Base-by-base conservation (phyloP, 2,797 vertebrate species). In the Caiman crocodilus region DNA sequence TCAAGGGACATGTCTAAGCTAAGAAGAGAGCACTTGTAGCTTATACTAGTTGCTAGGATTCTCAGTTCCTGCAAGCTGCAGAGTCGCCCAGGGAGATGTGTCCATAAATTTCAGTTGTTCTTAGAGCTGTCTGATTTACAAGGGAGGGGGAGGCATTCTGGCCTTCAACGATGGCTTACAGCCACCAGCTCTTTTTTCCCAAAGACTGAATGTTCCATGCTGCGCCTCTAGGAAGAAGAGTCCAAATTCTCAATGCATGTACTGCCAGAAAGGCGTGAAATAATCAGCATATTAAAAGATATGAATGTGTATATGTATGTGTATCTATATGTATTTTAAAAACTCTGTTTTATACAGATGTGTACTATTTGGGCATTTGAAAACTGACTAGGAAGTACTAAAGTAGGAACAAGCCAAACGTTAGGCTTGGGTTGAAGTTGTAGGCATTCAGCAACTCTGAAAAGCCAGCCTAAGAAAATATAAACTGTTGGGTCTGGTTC, bases 1-100 rank as follows among this genome's bases (percentile, higher is more conserved):
- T 25, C 28, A 5, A 17, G 63, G 56, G 13, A 1, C 0, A 3
- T 13, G 20, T 60, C 20, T 0, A 0, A 80, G 14, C 2, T 73
- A n/a, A 5, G 6, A 67, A 42, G 77, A 83, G 20, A 56, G 23
- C 26, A 50, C 16, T 86, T n/a, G 65, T 6, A 63, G 18, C 4
- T 20, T 42, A 13, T 10, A 55, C 2, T 82, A 80, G 18, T 10
- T 15, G 67, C 35, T 2, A 0, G 1, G 1, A 75, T 87, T 73
- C n/a, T 84, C n/a, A 73, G 64, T 35, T 21, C 16, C 56, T 85
- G 61, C 69, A 79, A 76, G 4, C 16, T 71, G 8, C 71, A 30
- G 6, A 0, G 1, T 21, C 82, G 42, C 5, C 80, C 55, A 28
- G 13, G 11, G 12, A 23, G 28, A 73, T 63, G 13, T 57, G 82